phyloP scores from a whole-genome alignment of 2,113 vertebrate species.

The Phoenicopterus ruber region DNA sequence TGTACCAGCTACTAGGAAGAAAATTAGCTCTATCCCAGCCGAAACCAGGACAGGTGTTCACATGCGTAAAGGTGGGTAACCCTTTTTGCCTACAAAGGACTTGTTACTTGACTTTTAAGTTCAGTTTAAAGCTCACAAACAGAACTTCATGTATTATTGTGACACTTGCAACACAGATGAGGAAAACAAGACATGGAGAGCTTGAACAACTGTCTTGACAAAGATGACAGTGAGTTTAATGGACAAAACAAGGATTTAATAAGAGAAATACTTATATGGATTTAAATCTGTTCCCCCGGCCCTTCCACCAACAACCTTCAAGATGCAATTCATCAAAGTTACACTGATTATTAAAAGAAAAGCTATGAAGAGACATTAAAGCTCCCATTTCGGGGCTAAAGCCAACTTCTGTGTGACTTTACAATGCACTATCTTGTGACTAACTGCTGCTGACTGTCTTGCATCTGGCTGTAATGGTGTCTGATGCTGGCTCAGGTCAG shows the following conservation, averaged over 20 bases:
- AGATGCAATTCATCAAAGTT: neutral
- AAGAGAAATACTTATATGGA: neutral
- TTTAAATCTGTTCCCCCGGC: neutral
- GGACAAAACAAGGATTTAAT: neutral
- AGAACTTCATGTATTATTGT: rapidly evolving
- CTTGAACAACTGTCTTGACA: neutral
- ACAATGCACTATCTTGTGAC: neutral
- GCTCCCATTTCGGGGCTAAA: neutral
- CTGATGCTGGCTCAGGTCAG: neutral
- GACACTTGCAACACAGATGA: neutral
- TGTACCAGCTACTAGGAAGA: too few relatives aligned
- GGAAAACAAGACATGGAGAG: neutral
- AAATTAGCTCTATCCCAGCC: too few relatives aligned
- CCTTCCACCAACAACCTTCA: neutral
- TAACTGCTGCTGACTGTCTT: neutral
- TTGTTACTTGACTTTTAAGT: neutral
- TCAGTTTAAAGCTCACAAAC: neutral
- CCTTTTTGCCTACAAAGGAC: neutral
- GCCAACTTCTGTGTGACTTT: neutral
- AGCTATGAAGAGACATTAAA: neutral
- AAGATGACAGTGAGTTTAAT: neutral
- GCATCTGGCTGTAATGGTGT: neutral
- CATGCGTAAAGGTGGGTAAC: rapidly evolving
- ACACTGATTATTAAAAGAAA: neutral
- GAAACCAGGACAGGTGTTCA: neutral